These are phyloP conservation scores for Illadopsis cleaveri DNA, from an alignment of 2,113 vertebrate species.

Conservation along the genomic window DNA sequence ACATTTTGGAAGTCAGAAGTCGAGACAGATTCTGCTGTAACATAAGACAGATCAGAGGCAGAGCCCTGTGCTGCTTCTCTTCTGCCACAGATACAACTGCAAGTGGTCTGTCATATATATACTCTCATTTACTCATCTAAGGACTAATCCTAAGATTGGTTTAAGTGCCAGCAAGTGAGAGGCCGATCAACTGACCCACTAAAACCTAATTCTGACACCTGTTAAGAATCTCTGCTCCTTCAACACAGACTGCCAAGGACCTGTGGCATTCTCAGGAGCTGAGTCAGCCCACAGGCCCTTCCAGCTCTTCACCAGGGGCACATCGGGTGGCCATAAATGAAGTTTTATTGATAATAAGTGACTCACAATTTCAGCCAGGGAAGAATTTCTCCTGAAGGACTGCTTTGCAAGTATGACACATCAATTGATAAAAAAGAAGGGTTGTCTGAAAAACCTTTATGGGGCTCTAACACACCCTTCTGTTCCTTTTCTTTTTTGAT, in stretches of 20 bases:
- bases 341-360: not conserved
- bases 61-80: not conserved
- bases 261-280: not conserved
- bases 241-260: not conserved
- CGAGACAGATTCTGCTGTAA: not conserved
- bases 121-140: not conserved
- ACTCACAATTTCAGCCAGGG: not conserved
- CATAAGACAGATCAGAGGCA: not conserved
- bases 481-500: not conserved
- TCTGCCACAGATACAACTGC: not conserved
- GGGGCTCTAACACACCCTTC: not conserved
- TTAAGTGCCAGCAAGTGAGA: not conserved
- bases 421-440: not conserved
- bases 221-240: not conserved
- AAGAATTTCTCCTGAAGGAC: not conserved
- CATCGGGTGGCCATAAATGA: not conserved
- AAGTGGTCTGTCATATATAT: fast-evolving
- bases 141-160: not conserved
- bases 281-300: not conserved
- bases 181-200: not conserved
- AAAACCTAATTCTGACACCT: not conserved
- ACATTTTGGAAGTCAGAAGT: not conserved
- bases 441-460: not conserved
- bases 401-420: not conserved
- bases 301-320: not conserved